Evolutionary conservation across 1,140 invertebrate genomes (phyloP), one percentile per base, ranked within the genome.

Genomic region (Drosophila lacertosa): DNA sequence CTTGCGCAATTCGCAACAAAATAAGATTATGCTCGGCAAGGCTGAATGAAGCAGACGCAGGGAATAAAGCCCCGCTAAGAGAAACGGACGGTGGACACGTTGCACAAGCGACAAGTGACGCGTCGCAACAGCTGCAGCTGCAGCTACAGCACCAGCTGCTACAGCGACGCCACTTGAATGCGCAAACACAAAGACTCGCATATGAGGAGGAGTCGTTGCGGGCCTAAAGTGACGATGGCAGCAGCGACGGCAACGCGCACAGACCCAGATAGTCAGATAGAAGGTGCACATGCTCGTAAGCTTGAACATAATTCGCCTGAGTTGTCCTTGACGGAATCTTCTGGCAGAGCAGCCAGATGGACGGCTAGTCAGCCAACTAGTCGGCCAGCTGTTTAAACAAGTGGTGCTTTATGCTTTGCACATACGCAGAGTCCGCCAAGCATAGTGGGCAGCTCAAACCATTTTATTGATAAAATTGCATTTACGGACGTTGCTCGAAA

Each of bases 101-200:
- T 33, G 48, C 48, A 37, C n/a, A 11, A 22, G 42, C 32, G 9
- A 16, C 15, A 50, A 54, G 20, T 64, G 58, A 10, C 26, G 51
- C 39, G 15, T 26, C 11, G 50, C 20, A 6, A 24, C 29, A 37
- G 54, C 4, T 16, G 4, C 35, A 26, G n/a, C 20, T 54, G 16
- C 33, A 22, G 20, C 7, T 22, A 18, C 60, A 35, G 7, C n/a
- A 9, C 10, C 47, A 59, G 40, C 54, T 68, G 73, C 60, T 66
- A 77, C 57, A 65, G 72, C 66, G 64, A 82, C 79, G 70, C 58
- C 80, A 80, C 81, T 84, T 86, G 81, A 84, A 84, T 84, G 77
- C 81, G 64, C 81, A 84, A 84, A 84, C 81, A 84, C 80, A 84
- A 86, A 84, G 80, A 80, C 57, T 86, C 47, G 76, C 81, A 84